phyloP scores from a whole-genome alignment of 2,888 invertebrate genomes.

The Cephalotes varians region DNA sequence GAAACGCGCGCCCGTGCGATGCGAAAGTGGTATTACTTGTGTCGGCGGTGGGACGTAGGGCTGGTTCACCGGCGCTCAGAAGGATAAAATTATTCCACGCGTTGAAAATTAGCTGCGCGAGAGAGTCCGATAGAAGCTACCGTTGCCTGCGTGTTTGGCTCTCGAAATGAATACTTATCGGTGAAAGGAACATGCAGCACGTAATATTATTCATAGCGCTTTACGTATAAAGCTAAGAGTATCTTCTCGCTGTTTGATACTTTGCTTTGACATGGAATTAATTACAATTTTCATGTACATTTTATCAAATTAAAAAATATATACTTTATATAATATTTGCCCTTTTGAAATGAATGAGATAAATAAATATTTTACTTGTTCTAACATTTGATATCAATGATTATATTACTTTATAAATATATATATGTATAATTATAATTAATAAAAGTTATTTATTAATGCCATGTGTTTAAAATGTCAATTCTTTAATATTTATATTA shows the following conservation, averaged over 20 bases:
- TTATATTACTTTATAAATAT: neutral
- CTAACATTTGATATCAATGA: neutral
- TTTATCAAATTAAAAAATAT: neutral
- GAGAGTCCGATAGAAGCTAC: conserved; percentile 12
- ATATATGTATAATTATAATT: neutral
- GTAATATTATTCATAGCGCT: neutral
- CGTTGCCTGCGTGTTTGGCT: neutral
- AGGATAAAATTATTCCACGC: conserved; percentile 62
- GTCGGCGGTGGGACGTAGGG: conserved; percentile 49
- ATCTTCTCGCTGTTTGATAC: neutral
- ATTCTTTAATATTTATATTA: neutral
- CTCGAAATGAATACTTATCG: conserved; percentile 5
- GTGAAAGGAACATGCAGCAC: neutral
- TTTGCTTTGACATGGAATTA: neutral
- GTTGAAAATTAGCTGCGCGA: conserved; percentile 58
- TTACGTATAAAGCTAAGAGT: neutral
- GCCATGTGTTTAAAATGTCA: no score
- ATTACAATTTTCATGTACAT: neutral
- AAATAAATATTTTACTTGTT: neutral
- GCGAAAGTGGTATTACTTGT: conserved; percentile 75
- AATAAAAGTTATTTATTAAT: neutral
- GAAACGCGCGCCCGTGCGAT: conserved; percentile 64
- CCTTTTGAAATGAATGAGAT: neutral
- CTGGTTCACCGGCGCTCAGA: conserved; percentile 58
- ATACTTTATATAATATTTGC: neutral